Evolutionary conservation across 2,888 invertebrate genomes (phyloP).

Genomic region (Tenthredo amoena): DNA sequence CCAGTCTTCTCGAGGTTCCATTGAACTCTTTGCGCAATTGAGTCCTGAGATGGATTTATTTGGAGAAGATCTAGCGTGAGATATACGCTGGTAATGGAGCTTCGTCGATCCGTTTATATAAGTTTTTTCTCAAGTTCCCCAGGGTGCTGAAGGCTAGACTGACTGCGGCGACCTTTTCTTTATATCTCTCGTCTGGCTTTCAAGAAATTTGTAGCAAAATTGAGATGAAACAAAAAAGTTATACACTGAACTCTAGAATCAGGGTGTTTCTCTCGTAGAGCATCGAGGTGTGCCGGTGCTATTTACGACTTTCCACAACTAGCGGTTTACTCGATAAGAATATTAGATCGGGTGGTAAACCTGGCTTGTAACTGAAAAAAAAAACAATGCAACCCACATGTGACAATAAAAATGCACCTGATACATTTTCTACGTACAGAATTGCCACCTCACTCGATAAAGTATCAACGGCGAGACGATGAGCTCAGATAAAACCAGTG

Average conservation of each 20-base stretch:
- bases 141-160: not conserved
- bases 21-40: constrained; percentile 57
- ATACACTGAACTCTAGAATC: too few species aligned
- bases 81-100: constrained; percentile 59
- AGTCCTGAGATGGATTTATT: constrained; percentile 64
- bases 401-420: not conserved
- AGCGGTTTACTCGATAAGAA: constrained; percentile 14
- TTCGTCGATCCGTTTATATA: not conserved
- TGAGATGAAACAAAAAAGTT: not conserved
- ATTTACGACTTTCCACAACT: constrained; percentile 19
- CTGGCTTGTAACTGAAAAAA: not conserved
- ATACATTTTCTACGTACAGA: constrained; percentile 37
- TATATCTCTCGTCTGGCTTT: not conserved
- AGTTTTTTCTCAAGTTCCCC: not conserved
- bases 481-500: constrained; percentile 28
- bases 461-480: constrained; percentile 25
- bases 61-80: constrained; percentile 64
- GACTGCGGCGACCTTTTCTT: not conserved
- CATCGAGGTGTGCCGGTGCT: not conserved
- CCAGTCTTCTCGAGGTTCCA: not conserved
- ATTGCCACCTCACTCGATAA: not conserved
- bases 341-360: constrained; percentile 2
- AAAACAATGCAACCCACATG: constrained; percentile 10
- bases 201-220: not conserved
- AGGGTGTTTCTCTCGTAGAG: not conserved